These are phyloP conservation scores for Oeneis ivallda DNA, from an alignment of 2,888 invertebrate species.

Conservation along the genomic window DNA sequence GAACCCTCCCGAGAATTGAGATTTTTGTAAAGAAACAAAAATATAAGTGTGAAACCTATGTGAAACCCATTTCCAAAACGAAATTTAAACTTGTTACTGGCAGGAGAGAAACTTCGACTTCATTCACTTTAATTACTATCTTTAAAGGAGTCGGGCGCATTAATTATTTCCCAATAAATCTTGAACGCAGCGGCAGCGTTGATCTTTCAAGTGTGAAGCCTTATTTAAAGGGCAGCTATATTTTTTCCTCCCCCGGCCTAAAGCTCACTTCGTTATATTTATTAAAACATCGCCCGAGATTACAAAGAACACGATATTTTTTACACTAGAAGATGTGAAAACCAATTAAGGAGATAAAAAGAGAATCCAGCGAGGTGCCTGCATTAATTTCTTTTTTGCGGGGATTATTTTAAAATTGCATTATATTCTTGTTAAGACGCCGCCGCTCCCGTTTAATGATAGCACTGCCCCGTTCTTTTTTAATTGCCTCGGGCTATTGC, in stretches of 20 bases:
- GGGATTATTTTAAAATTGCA: conserved; percentile 82
- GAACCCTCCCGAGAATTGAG: too few relatives aligned
- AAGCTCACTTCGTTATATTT: conserved; percentile 80
- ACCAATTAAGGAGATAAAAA: conserved; percentile 83
- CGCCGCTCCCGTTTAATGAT: conserved; percentile 77
- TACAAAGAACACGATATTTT: conserved; percentile 82
- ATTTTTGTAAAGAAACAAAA: neutral
- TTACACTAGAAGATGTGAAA: conserved; percentile 82
- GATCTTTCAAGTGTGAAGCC: conserved; percentile 80
- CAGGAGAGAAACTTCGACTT: conserved; percentile 32
- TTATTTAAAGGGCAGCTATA: conserved; percentile 76
- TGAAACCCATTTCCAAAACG: too few relatives aligned
- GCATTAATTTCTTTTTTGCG: conserved; percentile 82
- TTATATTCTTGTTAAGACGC: conserved; percentile 81
- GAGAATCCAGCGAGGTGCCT: conserved; percentile 79
- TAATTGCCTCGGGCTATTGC: conserved; percentile 80
- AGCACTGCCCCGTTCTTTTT: conserved; percentile 79
- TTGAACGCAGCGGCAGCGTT: conserved; percentile 67
- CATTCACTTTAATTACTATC: conserved; percentile 66
- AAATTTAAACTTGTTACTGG: neutral
- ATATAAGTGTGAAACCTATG: too few relatives aligned
- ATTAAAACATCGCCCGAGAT: conserved; percentile 82
- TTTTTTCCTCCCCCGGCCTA: conserved; percentile 61
- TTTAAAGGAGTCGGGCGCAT: conserved; percentile 55
- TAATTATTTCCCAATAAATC: conserved; percentile 80